Evolutionary conservation across 2,113 vertebrate species (phyloP).

Genomic region (Sinocyclocheilus anophthalmus): DNA sequence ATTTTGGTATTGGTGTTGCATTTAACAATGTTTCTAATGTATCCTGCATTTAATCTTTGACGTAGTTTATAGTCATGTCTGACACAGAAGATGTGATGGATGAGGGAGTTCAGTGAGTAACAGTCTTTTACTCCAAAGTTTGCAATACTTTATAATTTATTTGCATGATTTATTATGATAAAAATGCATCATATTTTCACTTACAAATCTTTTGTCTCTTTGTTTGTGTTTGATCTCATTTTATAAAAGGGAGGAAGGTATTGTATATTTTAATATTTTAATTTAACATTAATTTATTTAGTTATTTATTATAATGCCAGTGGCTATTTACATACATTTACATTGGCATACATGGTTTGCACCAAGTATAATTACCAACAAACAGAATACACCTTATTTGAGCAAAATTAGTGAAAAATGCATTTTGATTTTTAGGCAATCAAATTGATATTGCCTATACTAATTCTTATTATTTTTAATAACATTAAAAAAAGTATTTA

Average conservation of each 20-base stretch:
- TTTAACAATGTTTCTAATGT: not conserved
- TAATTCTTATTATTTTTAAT: not conserved
- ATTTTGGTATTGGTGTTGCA: not conserved
- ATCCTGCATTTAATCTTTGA: conserved; percentile 59
- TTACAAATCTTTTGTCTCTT: conserved; percentile 5
- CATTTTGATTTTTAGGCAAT: not conserved
- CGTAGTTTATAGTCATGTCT: conserved; percentile 68
- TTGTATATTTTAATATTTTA: not conserved
- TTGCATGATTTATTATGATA: not conserved
- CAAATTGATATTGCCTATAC: not conserved
- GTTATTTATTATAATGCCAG: not conserved
- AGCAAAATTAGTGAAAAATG: not conserved
- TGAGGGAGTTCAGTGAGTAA: conserved; percentile 71
- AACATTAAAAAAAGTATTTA: not conserved
- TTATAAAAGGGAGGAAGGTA: conserved; percentile 60
- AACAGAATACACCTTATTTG: not conserved
- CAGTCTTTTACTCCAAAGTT: not conserved
- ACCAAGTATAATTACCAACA: not conserved
- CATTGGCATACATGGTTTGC: not conserved
- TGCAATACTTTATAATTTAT: not conserved
- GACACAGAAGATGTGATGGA: conserved; percentile 71
- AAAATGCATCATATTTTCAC: not conserved
- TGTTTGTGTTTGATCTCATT: conserved; percentile 23
- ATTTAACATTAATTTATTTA: not conserved
- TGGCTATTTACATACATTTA: not conserved